Base-by-base conservation (phyloP, 2,888 invertebrate species). In the Brachyopa scutellaris region DNA sequence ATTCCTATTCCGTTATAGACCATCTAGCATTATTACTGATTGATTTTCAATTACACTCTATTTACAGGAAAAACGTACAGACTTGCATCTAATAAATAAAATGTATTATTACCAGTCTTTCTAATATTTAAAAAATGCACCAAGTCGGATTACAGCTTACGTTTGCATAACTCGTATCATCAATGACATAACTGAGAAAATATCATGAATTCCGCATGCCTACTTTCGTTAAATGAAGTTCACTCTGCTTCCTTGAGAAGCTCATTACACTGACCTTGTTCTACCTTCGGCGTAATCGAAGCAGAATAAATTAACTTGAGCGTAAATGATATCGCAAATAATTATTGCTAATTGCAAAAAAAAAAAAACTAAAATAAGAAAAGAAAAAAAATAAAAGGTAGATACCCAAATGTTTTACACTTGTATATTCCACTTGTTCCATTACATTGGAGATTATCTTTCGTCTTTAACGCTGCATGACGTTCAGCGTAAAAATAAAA, bases 241-340 rank as follows among this genome's bases (percentile, higher is more conserved):
- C 8, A 38, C n/a, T 38, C 1, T 4, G 49, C 59, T 70, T 70
- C 69, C 69, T 70, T 70, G 69, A 70, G 49, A 70, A 70, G 40
- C 47, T 38, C 49, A 70, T 59, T 59, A 59, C 57, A 70, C 19
- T 49, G 38, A 59, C 69, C 69, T 70, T 23, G 49, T 57, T 70
- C 69, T 70, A 40, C 69, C 38, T 47, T 59, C 26, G 49, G 21
- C 45, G 42, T 29, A 53, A 29, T 7, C n/a, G n/a, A n/a, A n/a
- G n/a, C n/a, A n/a, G 33, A 29, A 66, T 66, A 33, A 55, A 55
- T 66, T 66, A 33, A 33, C 66, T 57, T 26, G 7, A 26, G 2
- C 45, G 67, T 57, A 69, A 69, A 36, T 70, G 59, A 29, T 59
- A 49, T 40, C 33, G 38, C 9, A 38, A 29, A 69, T 59, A 59